phyloP scores from a whole-genome alignment of 2,888 invertebrate genomes.

The Agrypnus murinus region DNA sequence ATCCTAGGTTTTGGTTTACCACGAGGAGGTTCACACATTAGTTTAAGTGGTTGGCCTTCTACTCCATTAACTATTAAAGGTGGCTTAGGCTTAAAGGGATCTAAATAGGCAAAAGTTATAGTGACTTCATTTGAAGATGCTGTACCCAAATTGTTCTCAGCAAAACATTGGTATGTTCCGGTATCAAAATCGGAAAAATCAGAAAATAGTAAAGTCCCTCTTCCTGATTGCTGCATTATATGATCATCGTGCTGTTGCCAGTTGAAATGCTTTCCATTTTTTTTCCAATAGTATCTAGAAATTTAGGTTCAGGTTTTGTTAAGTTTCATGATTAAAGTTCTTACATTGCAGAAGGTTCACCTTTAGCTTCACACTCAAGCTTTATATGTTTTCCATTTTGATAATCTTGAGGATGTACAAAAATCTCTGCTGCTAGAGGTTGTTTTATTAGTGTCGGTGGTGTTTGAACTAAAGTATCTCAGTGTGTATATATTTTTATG shows the following conservation, averaged over 20 bases:
- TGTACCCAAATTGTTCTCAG: slow-evolving; percentile 93
- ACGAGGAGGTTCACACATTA: slow-evolving; percentile 94
- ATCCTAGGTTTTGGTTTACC: slow-evolving; percentile 97
- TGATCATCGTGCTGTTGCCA: background rate
- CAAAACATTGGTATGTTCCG: slow-evolving; percentile 96
- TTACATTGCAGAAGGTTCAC: slow-evolving; percentile 94
- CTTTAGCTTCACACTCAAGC: slow-evolving; percentile 97
- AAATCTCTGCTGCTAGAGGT: slow-evolving; percentile 91
- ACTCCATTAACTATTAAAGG: slow-evolving; percentile 73
- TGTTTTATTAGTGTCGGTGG: slow-evolving; percentile 94
- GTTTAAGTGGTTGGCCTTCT: slow-evolving; percentile 91
- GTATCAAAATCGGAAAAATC: slow-evolving; percentile 92
- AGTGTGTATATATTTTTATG: too few relatives aligned
- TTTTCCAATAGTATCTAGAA: background rate
- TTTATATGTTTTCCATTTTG: slow-evolving; percentile 95
- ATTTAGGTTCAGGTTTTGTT: background rate
- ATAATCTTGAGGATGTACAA: too few relatives aligned
- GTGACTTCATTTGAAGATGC: slow-evolving; percentile 97
- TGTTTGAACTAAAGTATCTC: slow-evolving; percentile 91
- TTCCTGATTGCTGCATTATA: slow-evolving; percentile 86
- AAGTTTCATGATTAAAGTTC: too few relatives aligned
- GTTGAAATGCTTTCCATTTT: background rate
- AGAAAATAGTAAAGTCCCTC: slow-evolving; percentile 94
- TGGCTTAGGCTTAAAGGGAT: background rate
- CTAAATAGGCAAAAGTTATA: slow-evolving; percentile 87